A percentile compares a stretch with the other conserved stretches of the same genome.
These are phyloP conservation scores for Ophion ventricosus DNA, from an alignment of 2,888 invertebrate genomes.

Conservation along the genomic window DNA sequence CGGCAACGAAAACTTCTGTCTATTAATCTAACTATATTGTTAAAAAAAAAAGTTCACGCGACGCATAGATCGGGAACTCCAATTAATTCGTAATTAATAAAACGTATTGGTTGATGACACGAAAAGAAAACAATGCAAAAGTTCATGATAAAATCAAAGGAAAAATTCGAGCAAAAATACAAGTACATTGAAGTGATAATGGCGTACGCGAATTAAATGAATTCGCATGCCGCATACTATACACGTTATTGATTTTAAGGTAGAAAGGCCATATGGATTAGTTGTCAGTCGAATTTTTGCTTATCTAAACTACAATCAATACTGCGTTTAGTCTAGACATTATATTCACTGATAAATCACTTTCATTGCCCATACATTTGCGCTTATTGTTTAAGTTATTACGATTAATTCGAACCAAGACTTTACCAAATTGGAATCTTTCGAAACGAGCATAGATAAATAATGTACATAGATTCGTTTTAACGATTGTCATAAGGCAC, in stretches of 20 bases:
- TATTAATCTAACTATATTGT: conserved; percentile 52
- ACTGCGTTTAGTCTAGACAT: conserved; percentile 61
- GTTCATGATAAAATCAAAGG: conserved; percentile 30
- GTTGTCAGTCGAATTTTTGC: conserved; percentile 54
- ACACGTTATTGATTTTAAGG: conserved; percentile 51
- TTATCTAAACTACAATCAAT: conserved; percentile 52
- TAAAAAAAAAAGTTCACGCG: conserved; percentile 44
- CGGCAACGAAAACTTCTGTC: conserved; percentile 57
- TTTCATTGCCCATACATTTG: conserved; percentile 52
- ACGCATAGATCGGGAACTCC: conserved; percentile 49
- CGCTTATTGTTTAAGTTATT: conserved; percentile 23
- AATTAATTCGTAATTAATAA: conserved; percentile 54
- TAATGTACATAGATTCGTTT: conserved; percentile 42
- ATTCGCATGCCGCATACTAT: conserved; percentile 46
- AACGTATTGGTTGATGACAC: conserved; percentile 47
- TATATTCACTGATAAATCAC: conserved; percentile 44
- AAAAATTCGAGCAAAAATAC: conserved; percentile 1
- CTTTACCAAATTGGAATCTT: conserved; percentile 39
- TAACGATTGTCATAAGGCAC: conserved; percentile 40
- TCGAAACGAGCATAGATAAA: conserved; percentile 34
- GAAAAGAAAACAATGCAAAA: conserved; percentile 56
- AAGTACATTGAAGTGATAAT: conserved; percentile 51
- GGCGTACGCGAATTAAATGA: conserved; percentile 59
- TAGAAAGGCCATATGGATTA: conserved; percentile 56
- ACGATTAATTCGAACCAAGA: conserved; percentile 32